These are phyloP conservation scores for Salvelinus sp. DNA, from an alignment of 2,113 vertebrate genomes.

Conservation along the genomic window DNA sequence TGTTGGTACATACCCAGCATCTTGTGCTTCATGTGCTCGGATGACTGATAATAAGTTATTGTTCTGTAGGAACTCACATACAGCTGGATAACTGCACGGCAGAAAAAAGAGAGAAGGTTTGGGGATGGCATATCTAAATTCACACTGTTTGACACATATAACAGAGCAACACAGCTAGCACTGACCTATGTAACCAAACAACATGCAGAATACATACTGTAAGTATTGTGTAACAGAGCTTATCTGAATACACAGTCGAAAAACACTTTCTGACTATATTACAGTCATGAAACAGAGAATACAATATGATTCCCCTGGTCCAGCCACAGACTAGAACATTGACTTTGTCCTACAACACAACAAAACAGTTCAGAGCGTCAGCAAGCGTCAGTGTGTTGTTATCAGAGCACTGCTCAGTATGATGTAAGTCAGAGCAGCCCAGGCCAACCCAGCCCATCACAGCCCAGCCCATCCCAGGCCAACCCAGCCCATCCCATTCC, in stretches of 20 bases:
- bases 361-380: background rate
- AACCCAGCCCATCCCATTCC: too few relatives aligned
- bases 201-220: too few relatives aligned
- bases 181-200: background rate
- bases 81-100: slow-evolving; percentile 90
- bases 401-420: background rate
- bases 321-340: background rate
- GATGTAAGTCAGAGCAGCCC: background rate
- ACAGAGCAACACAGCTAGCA: background rate
- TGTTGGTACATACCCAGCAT: slow-evolving; percentile 86
- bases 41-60: slow-evolving; percentile 99
- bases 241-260: background rate
- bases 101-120: slow-evolving; percentile 8
- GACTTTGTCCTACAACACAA: background rate
- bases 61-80: slow-evolving; percentile 99
- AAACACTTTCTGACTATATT: background rate
- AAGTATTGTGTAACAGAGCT: background rate
- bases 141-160: background rate
- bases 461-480: too few relatives aligned
- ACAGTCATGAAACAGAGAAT: background rate
- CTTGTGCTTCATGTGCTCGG: slow-evolving; percentile 98
- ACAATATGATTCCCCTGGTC: background rate
- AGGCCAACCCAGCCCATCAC: too few relatives aligned
- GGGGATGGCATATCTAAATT: background rate
- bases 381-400: too few relatives aligned